Conservation (phyloP, 35 echinoderm and acorn worm species). For the Lytechinus pictus region DNA sequence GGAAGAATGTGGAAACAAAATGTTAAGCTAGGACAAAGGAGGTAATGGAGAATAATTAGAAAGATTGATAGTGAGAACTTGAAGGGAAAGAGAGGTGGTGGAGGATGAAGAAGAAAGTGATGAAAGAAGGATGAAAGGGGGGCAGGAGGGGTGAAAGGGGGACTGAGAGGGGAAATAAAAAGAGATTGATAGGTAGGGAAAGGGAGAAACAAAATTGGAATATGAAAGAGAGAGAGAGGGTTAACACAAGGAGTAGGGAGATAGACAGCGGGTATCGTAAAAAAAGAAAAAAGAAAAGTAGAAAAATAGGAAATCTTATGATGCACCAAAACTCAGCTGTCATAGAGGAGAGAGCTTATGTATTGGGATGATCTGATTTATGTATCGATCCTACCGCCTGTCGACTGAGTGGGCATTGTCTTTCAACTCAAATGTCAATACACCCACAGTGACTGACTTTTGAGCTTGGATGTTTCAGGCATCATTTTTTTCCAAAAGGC, state of each 20-base stretch:
- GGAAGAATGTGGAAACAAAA: background rate
- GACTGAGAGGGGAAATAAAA: background rate
- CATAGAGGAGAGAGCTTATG: background rate
- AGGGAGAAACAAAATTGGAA: background rate
- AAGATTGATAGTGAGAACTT: background rate
- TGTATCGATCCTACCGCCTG: background rate
- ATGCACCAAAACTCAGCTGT: background rate
- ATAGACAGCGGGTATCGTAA: background rate
- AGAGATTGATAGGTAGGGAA: background rate
- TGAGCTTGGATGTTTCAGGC: no score
- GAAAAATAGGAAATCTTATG: background rate
- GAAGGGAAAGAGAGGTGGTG: background rate
- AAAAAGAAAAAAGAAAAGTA: background rate
- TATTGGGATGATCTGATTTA: background rate
- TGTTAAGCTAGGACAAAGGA: background rate
- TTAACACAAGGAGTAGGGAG: background rate
- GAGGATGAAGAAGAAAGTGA: background rate
- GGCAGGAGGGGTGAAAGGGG: no score
- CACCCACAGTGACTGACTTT: background rate
- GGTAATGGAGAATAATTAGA: background rate
- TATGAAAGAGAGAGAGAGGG: background rate
- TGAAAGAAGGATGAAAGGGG: background rate
- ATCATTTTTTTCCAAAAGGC: background rate
- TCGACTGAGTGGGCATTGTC: background rate
- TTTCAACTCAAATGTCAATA: background rate